Percentiles rank a stretch among this genome's conserved stretches.
These are phyloP conservation scores for Pristionchus maxplancki DNA, from an alignment of 2,888 invertebrate genomes.

Conservation along the genomic window DNA sequence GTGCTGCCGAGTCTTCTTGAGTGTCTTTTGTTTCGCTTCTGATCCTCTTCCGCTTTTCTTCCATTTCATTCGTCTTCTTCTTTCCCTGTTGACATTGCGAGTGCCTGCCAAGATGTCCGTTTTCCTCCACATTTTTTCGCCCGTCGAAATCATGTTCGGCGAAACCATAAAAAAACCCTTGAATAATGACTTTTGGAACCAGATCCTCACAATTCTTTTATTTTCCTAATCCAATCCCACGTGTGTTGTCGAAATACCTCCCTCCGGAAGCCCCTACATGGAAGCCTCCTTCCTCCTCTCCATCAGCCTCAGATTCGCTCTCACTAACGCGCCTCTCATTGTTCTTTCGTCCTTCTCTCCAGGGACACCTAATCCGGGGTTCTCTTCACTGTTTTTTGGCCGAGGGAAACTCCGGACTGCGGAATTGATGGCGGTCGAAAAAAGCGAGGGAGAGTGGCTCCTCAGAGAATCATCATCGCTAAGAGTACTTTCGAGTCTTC, in stretches of 20 bases:
- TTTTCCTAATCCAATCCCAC: not conserved
- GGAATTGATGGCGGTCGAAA: conserved; percentile 31
- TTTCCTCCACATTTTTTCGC: not conserved
- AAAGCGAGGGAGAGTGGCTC: not conserved
- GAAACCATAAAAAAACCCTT: not conserved
- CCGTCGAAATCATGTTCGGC: not conserved
- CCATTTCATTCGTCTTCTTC: not conserved
- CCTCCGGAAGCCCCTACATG: not conserved
- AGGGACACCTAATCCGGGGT: conserved; percentile 20
- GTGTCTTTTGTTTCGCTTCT: conserved; percentile 32
- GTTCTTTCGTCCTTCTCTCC: not conserved
- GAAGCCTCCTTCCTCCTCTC: not conserved
- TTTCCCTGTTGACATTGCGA: conserved; percentile 38
- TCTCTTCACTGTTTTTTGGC: not conserved
- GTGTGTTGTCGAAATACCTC: not conserved
- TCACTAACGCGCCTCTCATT: conserved; percentile 14
- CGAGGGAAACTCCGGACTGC: not conserved
- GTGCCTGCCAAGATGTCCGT: conserved; percentile 14
- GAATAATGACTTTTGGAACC: not conserved
- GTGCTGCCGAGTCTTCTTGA: not conserved
- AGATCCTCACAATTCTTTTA: not conserved
- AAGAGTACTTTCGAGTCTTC: conserved; percentile 25
- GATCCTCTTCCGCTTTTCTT: conserved; percentile 45
- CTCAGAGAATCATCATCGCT: conserved; percentile 20
- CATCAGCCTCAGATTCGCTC: not conserved